Evolutionary conservation across 1,140 invertebrate genomes (phyloP).

Genomic region (Agrypnia vestita): DNA sequence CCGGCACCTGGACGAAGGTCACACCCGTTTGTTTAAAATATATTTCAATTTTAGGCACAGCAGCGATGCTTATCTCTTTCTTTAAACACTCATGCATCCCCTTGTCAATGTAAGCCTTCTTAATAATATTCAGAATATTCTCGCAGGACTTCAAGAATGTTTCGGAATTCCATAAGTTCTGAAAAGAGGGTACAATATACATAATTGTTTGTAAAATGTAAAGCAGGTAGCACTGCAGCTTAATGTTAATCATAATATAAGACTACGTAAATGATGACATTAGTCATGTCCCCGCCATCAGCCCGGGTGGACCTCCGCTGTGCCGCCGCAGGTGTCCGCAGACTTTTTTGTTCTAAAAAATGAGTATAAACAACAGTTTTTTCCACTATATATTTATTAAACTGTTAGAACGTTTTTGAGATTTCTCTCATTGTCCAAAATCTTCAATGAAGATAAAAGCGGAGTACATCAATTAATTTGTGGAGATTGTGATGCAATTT

Average conservation of each 20-base stretch:
- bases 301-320: no score
- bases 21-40: background rate
- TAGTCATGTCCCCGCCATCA: no score
- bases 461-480: no score
- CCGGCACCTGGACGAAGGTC: background rate
- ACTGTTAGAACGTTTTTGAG: no score
- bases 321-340: background rate
- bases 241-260: no score
- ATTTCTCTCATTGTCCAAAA: no score
- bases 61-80: background rate
- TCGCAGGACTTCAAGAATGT: background rate
- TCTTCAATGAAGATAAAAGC: no score
- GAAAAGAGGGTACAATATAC: background rate
- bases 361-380: background rate
- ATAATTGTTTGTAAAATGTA: no score
- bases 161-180: background rate
- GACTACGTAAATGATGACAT: no score
- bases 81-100: background rate
- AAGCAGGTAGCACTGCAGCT: no score
- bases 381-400: background rate
- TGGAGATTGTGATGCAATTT: no score
- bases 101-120: background rate
- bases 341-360: background rate
- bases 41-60: background rate
- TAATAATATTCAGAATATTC: background rate